These are phyloP conservation scores for Tortricodes alternella DNA, from an alignment of 2,888 invertebrate species.

Conservation along the genomic window DNA sequence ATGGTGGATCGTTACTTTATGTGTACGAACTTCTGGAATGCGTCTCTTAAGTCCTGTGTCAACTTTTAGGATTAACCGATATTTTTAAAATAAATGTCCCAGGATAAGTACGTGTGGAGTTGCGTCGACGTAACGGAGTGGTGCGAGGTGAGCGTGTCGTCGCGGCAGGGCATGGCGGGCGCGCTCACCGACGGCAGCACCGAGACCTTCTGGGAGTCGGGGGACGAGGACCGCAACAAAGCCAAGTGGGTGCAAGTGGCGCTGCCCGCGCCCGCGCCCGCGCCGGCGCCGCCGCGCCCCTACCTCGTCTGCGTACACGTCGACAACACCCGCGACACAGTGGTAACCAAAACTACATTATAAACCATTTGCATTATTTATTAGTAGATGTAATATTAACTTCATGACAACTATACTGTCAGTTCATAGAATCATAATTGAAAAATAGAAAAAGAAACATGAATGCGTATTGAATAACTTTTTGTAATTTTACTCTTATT, in stretches of 20 bases:
- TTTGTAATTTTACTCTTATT: too few relatives aligned
- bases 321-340: slow-evolving; percentile 96
- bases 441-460: too few relatives aligned
- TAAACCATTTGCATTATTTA: too few relatives aligned
- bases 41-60: too few relatives aligned
- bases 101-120: slow-evolving; percentile 84
- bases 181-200: slow-evolving; percentile 96
- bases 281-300: slow-evolving; percentile 80
- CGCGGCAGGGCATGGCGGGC: slow-evolving; percentile 96
- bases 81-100: slow-evolving; percentile 16
- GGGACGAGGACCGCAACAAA: slow-evolving; percentile 97
- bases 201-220: slow-evolving; percentile 99
- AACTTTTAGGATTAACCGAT: too few relatives aligned
- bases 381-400: too few relatives aligned
- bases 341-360: slow-evolving; percentile 75
- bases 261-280: slow-evolving; percentile 56
- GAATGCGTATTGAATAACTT: too few relatives aligned
- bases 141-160: slow-evolving; percentile 94
- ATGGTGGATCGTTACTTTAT: too few relatives aligned
- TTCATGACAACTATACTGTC: too few relatives aligned
- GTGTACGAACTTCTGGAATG: too few relatives aligned
- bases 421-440: too few relatives aligned
- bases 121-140: slow-evolving; percentile 89
- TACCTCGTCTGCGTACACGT: slow-evolving; percentile 93
- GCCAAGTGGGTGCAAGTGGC: slow-evolving; percentile 89